These are phyloP conservation scores for Oreortyx pictus DNA, from an alignment of 2,797 vertebrate species.

Conservation along the genomic window DNA sequence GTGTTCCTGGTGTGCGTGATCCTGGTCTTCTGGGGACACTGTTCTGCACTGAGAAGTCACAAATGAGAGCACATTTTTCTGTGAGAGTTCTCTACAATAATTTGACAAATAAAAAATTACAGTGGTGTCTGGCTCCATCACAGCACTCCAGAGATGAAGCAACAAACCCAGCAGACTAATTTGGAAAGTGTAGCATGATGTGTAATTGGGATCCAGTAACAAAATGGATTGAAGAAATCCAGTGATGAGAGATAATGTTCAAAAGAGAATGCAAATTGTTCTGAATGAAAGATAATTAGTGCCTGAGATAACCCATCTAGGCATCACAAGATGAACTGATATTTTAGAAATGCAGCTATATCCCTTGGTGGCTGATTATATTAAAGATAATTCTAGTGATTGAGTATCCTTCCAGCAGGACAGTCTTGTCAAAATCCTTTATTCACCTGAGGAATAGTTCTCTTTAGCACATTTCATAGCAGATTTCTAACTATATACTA, in stretches of 20 bases:
- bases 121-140: not conserved
- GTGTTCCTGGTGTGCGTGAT: not conserved
- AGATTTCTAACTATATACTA: slow-evolving; percentile 59
- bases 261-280: slow-evolving; percentile 49
- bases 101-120: not conserved
- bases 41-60: not conserved
- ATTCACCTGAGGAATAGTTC: slow-evolving; percentile 55
- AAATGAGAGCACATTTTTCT: not conserved
- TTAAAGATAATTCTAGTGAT: slow-evolving; percentile 56
- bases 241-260: slow-evolving; percentile 32
- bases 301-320: slow-evolving; percentile 38
- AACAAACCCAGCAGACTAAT: not conserved
- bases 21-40: not conserved
- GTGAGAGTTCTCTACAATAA: not conserved
- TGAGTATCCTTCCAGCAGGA: slow-evolving; percentile 64
- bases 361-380: slow-evolving; percentile 55
- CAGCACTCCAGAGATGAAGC: not conserved
- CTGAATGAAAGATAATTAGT: slow-evolving; percentile 62
- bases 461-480: slow-evolving; percentile 56
- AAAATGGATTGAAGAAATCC: slow-evolving; percentile 52
- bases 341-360: slow-evolving; percentile 63
- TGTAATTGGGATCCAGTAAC: slow-evolving; percentile 51
- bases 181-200: slow-evolving; percentile 42
- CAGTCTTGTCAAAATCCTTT: slow-evolving; percentile 63
- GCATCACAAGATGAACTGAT: slow-evolving; percentile 49